A percentile compares a stretch with the other conserved stretches of the same genome.
Conservation (phyloP, 2,113 vertebrate genomes). For the Onychorhynchus coronatus region DNA sequence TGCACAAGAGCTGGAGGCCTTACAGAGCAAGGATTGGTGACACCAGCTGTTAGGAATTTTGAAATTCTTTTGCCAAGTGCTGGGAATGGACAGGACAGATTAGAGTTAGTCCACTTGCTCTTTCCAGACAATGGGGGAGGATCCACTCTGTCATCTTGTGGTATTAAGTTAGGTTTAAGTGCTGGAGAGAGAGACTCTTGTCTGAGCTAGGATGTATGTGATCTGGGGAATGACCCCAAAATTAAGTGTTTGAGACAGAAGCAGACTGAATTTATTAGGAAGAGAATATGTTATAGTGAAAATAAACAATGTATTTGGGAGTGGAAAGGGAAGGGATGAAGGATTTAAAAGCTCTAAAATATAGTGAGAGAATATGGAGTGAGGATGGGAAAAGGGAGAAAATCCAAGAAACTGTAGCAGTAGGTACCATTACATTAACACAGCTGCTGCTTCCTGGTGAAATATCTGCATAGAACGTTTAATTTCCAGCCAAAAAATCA, state of each 20-base stretch:
- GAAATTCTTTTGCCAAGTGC: background rate
- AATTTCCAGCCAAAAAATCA: background rate
- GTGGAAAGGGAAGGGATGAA: background rate
- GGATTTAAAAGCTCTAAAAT: background rate
- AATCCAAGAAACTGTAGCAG: background rate
- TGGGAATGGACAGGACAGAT: background rate
- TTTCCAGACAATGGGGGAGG: background rate
- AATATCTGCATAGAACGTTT: background rate
- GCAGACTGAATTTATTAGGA: background rate
- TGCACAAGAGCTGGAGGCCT: background rate
- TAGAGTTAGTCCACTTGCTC: background rate
- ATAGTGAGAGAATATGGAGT: background rate
- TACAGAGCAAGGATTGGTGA: background rate
- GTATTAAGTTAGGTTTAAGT: background rate
- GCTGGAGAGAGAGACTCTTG: background rate
- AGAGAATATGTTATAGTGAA: background rate
- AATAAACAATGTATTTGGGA: background rate
- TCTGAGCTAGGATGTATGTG: background rate
- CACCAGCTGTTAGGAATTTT: background rate
- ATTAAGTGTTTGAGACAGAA: background rate
- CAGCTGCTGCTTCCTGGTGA: background rate
- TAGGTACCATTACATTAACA: background rate
- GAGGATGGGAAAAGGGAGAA: background rate
- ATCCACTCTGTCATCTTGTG: background rate
- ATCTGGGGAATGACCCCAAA: background rate